phyloP scores from a whole-genome alignment of 2,797 vertebrate genomes.

The Sebastolobus alascanus region DNA sequence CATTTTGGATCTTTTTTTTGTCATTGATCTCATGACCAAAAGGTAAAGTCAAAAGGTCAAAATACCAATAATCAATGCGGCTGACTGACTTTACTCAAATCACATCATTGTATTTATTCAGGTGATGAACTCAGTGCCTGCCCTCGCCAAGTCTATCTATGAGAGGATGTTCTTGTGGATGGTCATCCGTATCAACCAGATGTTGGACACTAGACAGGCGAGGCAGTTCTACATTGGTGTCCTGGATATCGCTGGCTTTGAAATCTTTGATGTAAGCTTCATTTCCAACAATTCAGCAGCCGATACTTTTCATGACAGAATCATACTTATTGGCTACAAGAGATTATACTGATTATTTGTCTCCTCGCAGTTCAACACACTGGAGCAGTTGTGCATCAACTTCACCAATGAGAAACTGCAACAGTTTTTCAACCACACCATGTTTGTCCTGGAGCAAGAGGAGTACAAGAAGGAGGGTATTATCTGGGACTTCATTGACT shows the following conservation, averaged over 20 bases:
- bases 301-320: background rate
- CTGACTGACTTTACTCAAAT: background rate
- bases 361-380: slow-evolving; percentile 11
- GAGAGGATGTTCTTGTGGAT: slow-evolving; percentile 97
- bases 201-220: slow-evolving; percentile 92
- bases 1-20: no score
- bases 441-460: slow-evolving; percentile 87
- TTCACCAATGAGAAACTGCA: slow-evolving; percentile 87
- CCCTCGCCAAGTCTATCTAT: slow-evolving; percentile 89
- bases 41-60: no score
- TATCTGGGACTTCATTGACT: slow-evolving; percentile 88
- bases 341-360: background rate
- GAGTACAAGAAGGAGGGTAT: slow-evolving; percentile 88
- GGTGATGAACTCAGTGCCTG: slow-evolving; percentile 90
- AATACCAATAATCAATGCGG: no score
- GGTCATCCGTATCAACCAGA: slow-evolving; percentile 93
- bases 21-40: no score
- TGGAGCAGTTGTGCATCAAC: slow-evolving; percentile 87
- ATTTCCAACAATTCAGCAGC: background rate
- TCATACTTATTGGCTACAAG: background rate
- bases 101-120: slow-evolving; percentile 48
- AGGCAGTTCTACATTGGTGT: slow-evolving; percentile 93
- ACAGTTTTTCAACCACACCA: slow-evolving; percentile 85
- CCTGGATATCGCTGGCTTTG: slow-evolving; percentile 94
- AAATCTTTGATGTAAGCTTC: slow-evolving; percentile 91